Percentiles rank a stretch among this genome's conserved stretches.
Evolutionary conservation across 2,113 vertebrate species (phyloP).

Genomic region (Fregata magnificens): DNA sequence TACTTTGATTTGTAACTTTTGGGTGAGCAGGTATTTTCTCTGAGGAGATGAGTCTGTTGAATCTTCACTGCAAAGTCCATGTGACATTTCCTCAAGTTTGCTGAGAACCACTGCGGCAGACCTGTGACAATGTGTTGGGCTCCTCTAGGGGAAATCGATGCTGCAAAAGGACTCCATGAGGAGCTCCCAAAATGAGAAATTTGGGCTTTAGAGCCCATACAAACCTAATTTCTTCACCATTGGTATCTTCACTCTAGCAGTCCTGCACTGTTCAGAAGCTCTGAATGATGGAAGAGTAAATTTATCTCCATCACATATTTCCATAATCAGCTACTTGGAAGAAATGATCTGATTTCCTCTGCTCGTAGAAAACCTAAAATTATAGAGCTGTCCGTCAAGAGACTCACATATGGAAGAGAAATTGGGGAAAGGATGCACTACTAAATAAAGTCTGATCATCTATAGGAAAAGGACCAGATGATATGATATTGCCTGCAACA

Average conservation of each 20-base stretch:
- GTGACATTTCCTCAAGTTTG: background rate
- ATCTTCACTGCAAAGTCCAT: background rate
- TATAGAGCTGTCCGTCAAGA: background rate
- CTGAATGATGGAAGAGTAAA: background rate
- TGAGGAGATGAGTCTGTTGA: background rate
- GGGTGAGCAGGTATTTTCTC: background rate
- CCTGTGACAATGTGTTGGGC: background rate
- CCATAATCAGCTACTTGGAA: background rate
- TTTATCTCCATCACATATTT: background rate
- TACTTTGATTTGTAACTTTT: background rate
- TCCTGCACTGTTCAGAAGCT: background rate
- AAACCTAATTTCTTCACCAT: background rate
- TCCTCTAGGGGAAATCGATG: background rate
- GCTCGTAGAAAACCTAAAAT: background rate
- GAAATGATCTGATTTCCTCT: background rate
- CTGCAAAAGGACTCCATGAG: background rate
- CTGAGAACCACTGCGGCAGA: background rate
- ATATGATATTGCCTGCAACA: background rate
- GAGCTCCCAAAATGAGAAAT: background rate
- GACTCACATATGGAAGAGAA: background rate
- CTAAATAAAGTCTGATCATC: background rate
- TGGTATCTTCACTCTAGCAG: background rate
- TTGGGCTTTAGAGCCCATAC: background rate
- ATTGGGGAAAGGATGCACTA: background rate
- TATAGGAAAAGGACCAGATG: background rate